A percentile compares a stretch with the other conserved stretches of the same genome.
These are phyloP conservation scores for Aphelenchoides bicaudatus DNA, from an alignment of 2,888 invertebrate species.

Conservation along the genomic window DNA sequence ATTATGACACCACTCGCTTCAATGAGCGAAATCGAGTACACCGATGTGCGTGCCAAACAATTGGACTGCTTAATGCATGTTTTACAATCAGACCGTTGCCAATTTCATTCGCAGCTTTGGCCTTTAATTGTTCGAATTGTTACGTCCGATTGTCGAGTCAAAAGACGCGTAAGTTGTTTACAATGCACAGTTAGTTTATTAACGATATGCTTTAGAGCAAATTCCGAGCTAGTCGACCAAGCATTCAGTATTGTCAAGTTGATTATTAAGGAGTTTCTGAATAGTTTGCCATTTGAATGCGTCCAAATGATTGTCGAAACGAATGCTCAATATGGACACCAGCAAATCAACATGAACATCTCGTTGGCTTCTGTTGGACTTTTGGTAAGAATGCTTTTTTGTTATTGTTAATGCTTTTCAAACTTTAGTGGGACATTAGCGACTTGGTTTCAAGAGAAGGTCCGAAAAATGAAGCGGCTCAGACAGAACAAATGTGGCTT, in stretches of 20 bases:
- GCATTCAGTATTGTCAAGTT: conserved; percentile 25
- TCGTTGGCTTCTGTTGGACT: conserved; percentile 91
- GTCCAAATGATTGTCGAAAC: conserved; percentile 70
- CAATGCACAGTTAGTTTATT: conserved; percentile 23
- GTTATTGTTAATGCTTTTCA: conserved; percentile 1
- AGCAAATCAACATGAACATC: conserved; percentile 92
- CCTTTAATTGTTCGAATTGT: conserved; percentile 67
- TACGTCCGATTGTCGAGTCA: conserved; percentile 68
- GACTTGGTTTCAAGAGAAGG: conserved; percentile 34
- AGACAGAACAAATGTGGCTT: conserved; percentile 55
- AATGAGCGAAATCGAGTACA: conserved; percentile 80
- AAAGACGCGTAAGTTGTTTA: conserved; percentile 35
- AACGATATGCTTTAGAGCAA: conserved; percentile 23
- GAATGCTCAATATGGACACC: conserved; percentile 92
- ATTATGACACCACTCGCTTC: conserved; percentile 85
- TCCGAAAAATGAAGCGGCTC: conserved; percentile 60
- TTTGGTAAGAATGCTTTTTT: conserved; percentile 69
- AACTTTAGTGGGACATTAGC: conserved; percentile 38
- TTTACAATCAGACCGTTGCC: conserved; percentile 86
- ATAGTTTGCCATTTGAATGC: conserved; percentile 85
- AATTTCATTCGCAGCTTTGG: conserved; percentile 82
- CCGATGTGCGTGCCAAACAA: conserved; percentile 88
- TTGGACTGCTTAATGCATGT: conserved; percentile 88
- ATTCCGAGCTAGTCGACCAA: conserved; percentile 33
- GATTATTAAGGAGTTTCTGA: conserved; percentile 76